Conservation (phyloP, 1,140 invertebrate genomes). For the Tetramorium alpestre region DNA sequence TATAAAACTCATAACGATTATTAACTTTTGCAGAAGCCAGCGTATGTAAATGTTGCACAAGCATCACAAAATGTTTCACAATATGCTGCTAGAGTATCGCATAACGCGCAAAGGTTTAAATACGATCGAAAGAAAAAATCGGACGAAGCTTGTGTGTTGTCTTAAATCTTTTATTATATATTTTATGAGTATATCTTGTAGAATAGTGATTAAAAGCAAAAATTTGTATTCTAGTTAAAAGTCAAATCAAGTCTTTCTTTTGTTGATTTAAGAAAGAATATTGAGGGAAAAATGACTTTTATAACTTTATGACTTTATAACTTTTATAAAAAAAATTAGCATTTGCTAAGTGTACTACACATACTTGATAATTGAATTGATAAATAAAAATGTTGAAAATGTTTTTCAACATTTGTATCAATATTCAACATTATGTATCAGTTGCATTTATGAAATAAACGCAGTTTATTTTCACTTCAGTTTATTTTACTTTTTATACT, state of each 20-base stretch:
- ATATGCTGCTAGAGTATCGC: too few species aligned
- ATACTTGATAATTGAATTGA: not conserved
- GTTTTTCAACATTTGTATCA: not conserved
- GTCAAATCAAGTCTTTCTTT: not conserved
- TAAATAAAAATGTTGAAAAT: not conserved
- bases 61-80: not conserved
- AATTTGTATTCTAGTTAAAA: not conserved
- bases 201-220: not conserved
- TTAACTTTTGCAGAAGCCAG: not conserved
- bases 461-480: not conserved
- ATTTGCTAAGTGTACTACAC: not conserved
- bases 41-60: not conserved
- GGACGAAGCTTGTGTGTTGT: not conserved
- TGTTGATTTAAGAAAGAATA: not conserved
- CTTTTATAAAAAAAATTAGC: not conserved
- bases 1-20: not conserved
- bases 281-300: not conserved
- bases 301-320: not conserved
- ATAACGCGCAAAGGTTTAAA: not conserved
- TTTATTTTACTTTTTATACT: not conserved
- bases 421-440: not conserved
- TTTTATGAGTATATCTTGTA: not conserved
- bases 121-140: not conserved
- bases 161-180: constrained; percentile 1
- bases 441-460: constrained; percentile 1